Evolutionary conservation across 2,113 vertebrate genomes (phyloP).

Genomic region (Suricata suricatta): DNA sequence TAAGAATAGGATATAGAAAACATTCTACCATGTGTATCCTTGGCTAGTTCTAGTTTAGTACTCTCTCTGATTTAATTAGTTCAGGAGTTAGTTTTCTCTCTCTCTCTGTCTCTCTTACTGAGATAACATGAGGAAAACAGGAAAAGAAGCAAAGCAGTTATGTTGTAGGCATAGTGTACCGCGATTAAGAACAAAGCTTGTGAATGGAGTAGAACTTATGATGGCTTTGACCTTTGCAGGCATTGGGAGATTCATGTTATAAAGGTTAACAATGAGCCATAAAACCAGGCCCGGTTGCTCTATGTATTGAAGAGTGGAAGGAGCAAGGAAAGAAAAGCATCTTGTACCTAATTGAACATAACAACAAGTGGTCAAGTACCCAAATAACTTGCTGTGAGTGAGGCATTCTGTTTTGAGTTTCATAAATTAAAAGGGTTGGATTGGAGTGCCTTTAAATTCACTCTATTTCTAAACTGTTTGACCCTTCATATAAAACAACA

Average conservation of each 20-base stretch:
- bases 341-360: not conserved
- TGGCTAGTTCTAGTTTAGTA: not conserved
- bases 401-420: not conserved
- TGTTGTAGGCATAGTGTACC: not conserved
- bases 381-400: not conserved
- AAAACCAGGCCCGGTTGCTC: not conserved
- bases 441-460: not conserved
- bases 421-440: not conserved
- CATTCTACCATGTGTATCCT: not conserved
- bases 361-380: not conserved
- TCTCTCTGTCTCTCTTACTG: not conserved
- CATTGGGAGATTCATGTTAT: not conserved
- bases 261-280: not conserved
- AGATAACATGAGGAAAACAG: not conserved
- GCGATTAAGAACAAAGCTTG: not conserved
- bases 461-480: conserved; percentile 23
- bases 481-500: not conserved
- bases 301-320: not conserved
- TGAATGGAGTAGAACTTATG: not conserved
- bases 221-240: not conserved
- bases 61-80: not conserved
- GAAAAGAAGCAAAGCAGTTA: not conserved
- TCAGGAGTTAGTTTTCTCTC: not conserved
- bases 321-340: not conserved
- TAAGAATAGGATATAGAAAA: not conserved